Evolutionary conservation across 2,797 vertebrate species (phyloP).

Genomic region (Etheostoma perlongum): DNA sequence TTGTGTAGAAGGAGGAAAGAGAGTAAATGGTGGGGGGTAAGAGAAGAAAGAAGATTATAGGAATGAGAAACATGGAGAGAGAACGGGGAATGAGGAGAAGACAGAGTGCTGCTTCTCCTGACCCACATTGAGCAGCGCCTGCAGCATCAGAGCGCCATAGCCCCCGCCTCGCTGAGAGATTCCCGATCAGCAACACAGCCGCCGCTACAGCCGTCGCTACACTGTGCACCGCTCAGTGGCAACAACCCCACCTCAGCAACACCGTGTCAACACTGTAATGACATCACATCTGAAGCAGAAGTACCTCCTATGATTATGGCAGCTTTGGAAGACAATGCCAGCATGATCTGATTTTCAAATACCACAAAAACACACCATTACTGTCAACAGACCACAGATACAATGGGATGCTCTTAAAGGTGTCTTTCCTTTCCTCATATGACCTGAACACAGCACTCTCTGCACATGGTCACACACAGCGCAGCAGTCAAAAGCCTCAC

Average conservation of each 20-base stretch:
- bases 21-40: slow-evolving; percentile 23
- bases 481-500: slow-evolving; percentile 56
- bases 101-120: slow-evolving; percentile 81
- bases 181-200: slow-evolving; percentile 71
- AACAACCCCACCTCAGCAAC: slow-evolving; percentile 80
- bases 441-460: slow-evolving; percentile 48
- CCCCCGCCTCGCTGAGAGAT: slow-evolving; percentile 78
- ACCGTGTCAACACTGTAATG: slow-evolving; percentile 75
- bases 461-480: slow-evolving; percentile 42
- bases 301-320: slow-evolving; percentile 54
- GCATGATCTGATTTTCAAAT: slow-evolving; percentile 24
- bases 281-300: slow-evolving; percentile 74
- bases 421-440: slow-evolving; percentile 60
- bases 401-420: slow-evolving; percentile 44
- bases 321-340: slow-evolving; percentile 51
- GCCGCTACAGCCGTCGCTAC: slow-evolving; percentile 68
- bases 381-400: slow-evolving; percentile 26
- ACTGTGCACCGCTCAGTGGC: slow-evolving; percentile 68
- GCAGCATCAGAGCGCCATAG: slow-evolving; percentile 80
- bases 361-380: slow-evolving; percentile 20
- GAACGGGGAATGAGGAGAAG: slow-evolving; percentile 54
- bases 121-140: slow-evolving; percentile 86
- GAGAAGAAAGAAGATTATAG: slow-evolving; percentile 56
- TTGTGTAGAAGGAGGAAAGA: slow-evolving; percentile 38
- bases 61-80: slow-evolving; percentile 43